These are phyloP conservation scores for Enoplosus armatus DNA, from an alignment of 2,797 vertebrate genomes.

Conservation along the genomic window DNA sequence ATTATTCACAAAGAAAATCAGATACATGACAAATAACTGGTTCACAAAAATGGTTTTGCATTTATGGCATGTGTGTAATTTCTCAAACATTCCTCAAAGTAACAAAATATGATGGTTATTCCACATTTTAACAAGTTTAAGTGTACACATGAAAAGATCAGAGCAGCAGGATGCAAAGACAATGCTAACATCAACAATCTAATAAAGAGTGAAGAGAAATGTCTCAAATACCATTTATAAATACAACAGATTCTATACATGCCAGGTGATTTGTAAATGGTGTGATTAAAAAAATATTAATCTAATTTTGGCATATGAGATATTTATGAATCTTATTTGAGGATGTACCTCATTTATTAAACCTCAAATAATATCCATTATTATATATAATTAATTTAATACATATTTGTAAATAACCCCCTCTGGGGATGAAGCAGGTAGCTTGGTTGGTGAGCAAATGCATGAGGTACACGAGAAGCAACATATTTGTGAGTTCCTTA, in stretches of 20 bases:
- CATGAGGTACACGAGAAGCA: background rate
- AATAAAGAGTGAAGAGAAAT: background rate
- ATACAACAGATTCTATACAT: background rate
- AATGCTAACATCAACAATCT: background rate
- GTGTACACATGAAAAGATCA: background rate
- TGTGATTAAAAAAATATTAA: background rate
- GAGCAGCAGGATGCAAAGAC: background rate
- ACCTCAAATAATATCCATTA: background rate
- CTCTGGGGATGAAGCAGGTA: background rate
- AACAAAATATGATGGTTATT: background rate
- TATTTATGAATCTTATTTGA: background rate
- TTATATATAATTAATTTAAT: background rate
- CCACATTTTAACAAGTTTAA: background rate
- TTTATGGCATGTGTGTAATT: background rate
- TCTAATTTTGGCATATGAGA: background rate
- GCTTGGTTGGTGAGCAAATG: background rate
- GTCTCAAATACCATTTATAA: background rate
- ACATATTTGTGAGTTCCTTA: constrained; percentile 68
- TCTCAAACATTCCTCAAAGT: background rate
- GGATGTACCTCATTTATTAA: background rate
- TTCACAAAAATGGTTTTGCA: background rate
- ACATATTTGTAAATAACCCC: background rate
- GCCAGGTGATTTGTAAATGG: background rate
- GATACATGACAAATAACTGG: background rate
- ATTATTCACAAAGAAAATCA: background rate